Percentiles rank a stretch among this genome's conserved stretches.
These are phyloP conservation scores for Nymphicus hollandicus DNA, from an alignment of 2,113 vertebrate species.

Conservation along the genomic window DNA sequence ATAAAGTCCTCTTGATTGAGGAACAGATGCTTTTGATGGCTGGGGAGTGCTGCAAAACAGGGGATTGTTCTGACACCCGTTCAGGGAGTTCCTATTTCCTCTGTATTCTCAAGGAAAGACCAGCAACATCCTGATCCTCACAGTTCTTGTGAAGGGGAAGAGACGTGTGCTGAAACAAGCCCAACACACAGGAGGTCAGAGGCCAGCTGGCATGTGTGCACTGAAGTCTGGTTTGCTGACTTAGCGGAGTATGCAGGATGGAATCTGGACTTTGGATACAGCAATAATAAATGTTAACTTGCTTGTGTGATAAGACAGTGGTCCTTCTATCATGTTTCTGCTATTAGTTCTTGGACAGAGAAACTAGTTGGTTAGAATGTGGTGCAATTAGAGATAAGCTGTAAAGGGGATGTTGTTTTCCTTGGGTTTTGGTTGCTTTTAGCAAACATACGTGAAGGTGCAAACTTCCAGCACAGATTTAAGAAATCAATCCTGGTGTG, in stretches of 20 bases:
- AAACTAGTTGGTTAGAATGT: not conserved
- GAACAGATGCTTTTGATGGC: not conserved
- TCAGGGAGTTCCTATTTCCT: conserved; percentile 27
- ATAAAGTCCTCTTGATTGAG: not conserved
- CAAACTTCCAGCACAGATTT: not conserved
- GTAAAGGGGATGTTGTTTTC: not conserved
- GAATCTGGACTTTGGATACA: conserved; percentile 59
- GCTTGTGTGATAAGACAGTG: conserved; percentile 31
- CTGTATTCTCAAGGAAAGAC: not conserved
- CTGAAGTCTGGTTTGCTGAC: conserved; percentile 7
- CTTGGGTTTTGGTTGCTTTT: not conserved
- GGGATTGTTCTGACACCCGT: not conserved
- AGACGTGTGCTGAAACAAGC: not conserved
- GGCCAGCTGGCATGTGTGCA: not conserved
- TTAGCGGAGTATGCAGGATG: not conserved
- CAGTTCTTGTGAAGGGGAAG: not conserved
- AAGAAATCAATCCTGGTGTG: not conserved
- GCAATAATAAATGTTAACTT: conserved; percentile 43
- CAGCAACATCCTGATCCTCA: not conserved
- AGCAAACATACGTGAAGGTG: not conserved
- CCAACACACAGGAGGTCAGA: not conserved
- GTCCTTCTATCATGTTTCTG: not conserved
- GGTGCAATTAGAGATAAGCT: not conserved
- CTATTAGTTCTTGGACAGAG: not conserved
- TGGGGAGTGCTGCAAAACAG: not conserved